Conservation (phyloP, 2,113 vertebrate genomes). For the Hirundichthys speculiger region DNA sequence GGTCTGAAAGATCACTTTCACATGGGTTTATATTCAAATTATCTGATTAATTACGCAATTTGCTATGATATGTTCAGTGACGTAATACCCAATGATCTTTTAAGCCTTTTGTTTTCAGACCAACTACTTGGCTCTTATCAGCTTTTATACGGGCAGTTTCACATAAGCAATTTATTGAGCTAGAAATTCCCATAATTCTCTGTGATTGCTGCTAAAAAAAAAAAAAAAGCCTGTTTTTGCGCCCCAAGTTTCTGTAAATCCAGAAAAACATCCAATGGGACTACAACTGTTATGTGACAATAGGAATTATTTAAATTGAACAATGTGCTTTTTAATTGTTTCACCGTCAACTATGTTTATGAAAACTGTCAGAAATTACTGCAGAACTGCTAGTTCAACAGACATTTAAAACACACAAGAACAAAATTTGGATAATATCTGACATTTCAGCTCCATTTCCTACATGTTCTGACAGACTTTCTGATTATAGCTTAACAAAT, state of each 20-base stretch:
- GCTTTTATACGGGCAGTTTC: too few species aligned
- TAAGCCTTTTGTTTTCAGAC: conserved; percentile 11
- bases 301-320: too few species aligned
- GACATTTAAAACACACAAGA: not conserved
- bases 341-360: not conserved
- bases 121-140: not conserved
- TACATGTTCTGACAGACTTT: not conserved
- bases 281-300: too few species aligned
- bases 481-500: too few species aligned
- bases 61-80: conserved; percentile 4
- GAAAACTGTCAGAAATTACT: conserved; percentile 1
- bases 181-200: too few species aligned
- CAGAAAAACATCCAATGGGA: too few species aligned
- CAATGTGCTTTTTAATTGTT: not conserved
- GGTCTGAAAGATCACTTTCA: conserved; percentile 28
- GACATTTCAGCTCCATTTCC: not conserved
- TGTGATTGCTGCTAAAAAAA: too few species aligned
- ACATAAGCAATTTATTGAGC: too few species aligned
- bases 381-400: not conserved
- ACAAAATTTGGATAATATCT: not conserved
- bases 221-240: too few species aligned
- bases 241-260: too few species aligned
- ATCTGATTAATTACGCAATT: conserved; percentile 21
- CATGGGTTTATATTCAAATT: conserved; percentile 20
- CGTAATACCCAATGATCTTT: conserved; percentile 14